Conservation (phyloP, 2,797 vertebrate species). For the Clamator glandarius region DNA sequence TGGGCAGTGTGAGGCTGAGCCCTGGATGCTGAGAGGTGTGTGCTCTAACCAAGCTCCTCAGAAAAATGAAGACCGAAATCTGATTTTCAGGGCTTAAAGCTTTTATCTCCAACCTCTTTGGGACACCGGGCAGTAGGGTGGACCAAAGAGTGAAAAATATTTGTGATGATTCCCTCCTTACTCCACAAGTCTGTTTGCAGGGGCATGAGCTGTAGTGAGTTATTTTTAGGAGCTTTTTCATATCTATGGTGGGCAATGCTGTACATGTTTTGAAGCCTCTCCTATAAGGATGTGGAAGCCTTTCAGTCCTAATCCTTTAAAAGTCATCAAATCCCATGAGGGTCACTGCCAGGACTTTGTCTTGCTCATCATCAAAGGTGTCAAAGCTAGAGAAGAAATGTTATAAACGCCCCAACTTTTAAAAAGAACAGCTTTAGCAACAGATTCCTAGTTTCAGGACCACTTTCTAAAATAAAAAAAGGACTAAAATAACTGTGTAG, state of each 20-base stretch:
- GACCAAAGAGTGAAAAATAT: not conserved
- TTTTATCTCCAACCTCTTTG: not conserved
- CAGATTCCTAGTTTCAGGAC: not conserved
- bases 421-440: not conserved
- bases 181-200: not conserved
- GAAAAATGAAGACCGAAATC: conserved; percentile 18
- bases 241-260: not conserved
- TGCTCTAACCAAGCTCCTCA: not conserved
- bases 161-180: not conserved
- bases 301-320: not conserved
- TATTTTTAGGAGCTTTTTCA: not conserved
- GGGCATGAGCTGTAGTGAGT: not conserved
- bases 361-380: not conserved
- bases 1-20: not conserved
- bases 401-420: not conserved
- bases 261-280: not conserved
- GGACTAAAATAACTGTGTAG: not conserved
- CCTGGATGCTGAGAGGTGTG: not conserved
- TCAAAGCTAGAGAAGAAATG: not conserved
- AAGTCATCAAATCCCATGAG: not conserved
- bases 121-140: not conserved
- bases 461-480: not conserved
- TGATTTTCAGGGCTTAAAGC: conserved; percentile 19
- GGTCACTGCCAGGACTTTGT: not conserved
- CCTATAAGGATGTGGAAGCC: not conserved